Conservation (phyloP, 2,113 vertebrate genomes). For the Corapipo altera region DNA sequence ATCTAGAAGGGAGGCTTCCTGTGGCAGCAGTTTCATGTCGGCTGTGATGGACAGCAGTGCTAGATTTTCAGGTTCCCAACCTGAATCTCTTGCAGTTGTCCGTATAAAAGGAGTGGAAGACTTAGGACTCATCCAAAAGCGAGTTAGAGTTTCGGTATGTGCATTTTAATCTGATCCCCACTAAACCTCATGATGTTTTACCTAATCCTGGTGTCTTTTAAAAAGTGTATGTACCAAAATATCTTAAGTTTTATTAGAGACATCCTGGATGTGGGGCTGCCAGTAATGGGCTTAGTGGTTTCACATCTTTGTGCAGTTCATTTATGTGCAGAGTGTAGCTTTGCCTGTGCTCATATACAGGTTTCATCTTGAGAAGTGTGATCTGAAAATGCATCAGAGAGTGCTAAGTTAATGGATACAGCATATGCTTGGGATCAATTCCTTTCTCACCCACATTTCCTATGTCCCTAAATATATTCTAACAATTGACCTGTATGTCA, state of each 20-base stretch:
- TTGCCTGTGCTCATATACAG: not conserved
- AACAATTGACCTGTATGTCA: not conserved
- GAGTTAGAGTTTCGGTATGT: not conserved
- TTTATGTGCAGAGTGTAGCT: fast-evolving
- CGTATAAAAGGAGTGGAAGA: not conserved
- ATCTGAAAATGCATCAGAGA: not conserved
- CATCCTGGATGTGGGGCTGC: not conserved
- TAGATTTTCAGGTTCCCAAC: not conserved
- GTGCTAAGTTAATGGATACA: not conserved
- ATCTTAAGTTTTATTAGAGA: not conserved
- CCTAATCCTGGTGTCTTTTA: not conserved
- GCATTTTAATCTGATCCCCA: not conserved
- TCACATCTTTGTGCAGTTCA: not conserved
- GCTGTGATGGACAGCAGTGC: not conserved
- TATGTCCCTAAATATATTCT: not conserved
- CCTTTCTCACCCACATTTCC: not conserved
- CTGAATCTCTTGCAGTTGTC: not conserved
- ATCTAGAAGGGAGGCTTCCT: not conserved
- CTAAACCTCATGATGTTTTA: not conserved
- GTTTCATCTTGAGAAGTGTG: not conserved
- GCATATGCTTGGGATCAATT: not conserved
- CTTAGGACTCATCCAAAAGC: not conserved
- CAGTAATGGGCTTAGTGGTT: not conserved
- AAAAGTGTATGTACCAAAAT: not conserved
- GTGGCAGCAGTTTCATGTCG: not conserved